A percentile compares a stretch with the other conserved stretches of the same genome.
phyloP scores from a whole-genome alignment of 2,797 vertebrate species.

The Limnodromus scolopaceus region DNA sequence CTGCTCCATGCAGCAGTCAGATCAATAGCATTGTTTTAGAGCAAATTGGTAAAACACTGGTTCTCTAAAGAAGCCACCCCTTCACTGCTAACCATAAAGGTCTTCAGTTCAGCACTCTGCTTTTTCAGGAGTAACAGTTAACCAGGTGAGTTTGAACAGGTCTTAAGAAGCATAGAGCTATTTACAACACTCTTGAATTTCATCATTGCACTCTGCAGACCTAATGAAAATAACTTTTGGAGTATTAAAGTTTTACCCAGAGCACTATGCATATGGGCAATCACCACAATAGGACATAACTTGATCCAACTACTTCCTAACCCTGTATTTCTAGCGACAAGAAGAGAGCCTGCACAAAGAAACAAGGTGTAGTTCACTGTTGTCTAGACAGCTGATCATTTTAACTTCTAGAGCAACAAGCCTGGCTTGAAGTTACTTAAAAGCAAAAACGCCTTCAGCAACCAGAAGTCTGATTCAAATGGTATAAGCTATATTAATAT shows the following conservation, averaged over 20 bases:
- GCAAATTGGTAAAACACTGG: rapidly evolving
- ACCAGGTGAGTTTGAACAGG: not conserved
- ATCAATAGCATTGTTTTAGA: rapidly evolving
- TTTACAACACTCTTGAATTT: not conserved
- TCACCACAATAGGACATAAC: not conserved
- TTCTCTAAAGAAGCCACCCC: not conserved
- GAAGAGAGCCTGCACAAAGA: not conserved
- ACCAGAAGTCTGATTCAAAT: constrained; percentile 41
- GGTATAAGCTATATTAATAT: constrained; percentile 20
- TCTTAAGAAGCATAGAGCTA: not conserved
- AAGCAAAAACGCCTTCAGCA: constrained; percentile 53
- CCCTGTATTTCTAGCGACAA: constrained; percentile 5
- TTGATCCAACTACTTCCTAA: not conserved
- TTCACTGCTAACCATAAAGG: rapidly evolving
- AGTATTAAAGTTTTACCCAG: not conserved
- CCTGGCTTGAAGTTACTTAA: constrained; percentile 69
- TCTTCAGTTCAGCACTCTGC: rapidly evolving
- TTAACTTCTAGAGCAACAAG: constrained; percentile 60
- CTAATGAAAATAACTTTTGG: not conserved
- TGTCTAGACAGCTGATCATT: constrained; percentile 66
- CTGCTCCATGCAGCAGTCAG: not conserved
- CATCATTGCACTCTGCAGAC: not conserved
- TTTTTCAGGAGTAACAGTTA: not conserved
- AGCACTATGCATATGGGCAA: not conserved
- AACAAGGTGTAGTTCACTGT: constrained; percentile 29